Evolutionary conservation across 2,113 vertebrate species (phyloP).

Genomic region (Gymnorhina tibicen): DNA sequence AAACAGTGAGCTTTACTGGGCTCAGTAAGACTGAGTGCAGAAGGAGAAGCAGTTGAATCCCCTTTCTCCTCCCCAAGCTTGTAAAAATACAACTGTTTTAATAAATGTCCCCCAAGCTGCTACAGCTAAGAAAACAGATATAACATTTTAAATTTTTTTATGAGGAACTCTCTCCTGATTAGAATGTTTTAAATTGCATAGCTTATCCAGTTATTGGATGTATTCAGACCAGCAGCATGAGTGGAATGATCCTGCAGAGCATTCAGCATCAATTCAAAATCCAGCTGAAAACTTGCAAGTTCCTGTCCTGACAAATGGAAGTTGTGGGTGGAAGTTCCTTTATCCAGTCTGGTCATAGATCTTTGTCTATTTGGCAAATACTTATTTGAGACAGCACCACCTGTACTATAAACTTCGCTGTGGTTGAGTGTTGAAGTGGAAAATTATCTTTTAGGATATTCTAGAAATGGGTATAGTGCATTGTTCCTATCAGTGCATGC

Average conservation of each 20-base stretch:
- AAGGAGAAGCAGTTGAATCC: neutral
- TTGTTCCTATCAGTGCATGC: neutral
- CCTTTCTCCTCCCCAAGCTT: neutral
- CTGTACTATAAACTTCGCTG: neutral
- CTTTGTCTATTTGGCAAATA: neutral
- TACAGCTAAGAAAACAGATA: neutral
- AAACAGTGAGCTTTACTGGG: neutral
- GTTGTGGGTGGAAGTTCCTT: neutral
- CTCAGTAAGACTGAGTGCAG: neutral
- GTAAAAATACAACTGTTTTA: neutral
- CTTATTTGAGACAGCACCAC: neutral
- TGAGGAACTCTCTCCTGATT: neutral
- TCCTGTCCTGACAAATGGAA: neutral
- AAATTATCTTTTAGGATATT: neutral
- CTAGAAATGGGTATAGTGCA: neutral
- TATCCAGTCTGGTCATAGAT: neutral
- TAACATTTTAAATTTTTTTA: neutral
- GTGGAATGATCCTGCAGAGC: neutral
- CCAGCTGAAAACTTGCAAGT: neutral
- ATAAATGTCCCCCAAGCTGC: neutral
- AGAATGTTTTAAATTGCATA: neutral
- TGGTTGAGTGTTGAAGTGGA: neutral
- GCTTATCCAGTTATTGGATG: neutral
- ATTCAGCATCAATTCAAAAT: neutral
- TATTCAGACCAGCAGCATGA: neutral